Percentiles rank a stretch among this genome's conserved stretches.
phyloP scores from a whole-genome alignment of 1,140 invertebrate genomes.

The Holcopasites calliopsidis region DNA sequence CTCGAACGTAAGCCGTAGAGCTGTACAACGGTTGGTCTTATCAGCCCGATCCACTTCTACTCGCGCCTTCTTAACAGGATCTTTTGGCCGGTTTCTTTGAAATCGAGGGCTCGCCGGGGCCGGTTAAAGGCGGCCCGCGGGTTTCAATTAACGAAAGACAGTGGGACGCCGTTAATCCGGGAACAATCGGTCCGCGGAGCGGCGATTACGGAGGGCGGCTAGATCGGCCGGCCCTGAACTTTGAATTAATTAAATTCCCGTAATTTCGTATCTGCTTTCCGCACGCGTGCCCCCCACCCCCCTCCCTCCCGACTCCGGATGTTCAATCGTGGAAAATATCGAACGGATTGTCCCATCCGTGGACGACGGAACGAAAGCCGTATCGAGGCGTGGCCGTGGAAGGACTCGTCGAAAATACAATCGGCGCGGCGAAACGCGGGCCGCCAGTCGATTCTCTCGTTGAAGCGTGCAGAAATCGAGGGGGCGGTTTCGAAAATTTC shows the following conservation, averaged over 20 bases:
- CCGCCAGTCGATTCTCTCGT: conserved; percentile 32
- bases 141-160: conserved; percentile 73
- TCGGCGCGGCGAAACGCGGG: conserved; percentile 33
- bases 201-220: conserved; percentile 43
- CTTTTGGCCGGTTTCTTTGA: conserved; percentile 30
- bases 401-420: conserved; percentile 49
- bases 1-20: not conserved
- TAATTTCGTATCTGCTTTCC: conserved; percentile 76
- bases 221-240: conserved; percentile 64
- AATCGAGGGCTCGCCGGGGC: not conserved
- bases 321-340: conserved; percentile 69
- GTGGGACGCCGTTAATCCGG: conserved; percentile 67
- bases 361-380: conserved; percentile 46
- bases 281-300: conserved; percentile 73
- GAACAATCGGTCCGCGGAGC: conserved; percentile 72
- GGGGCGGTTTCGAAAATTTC: conserved; percentile 48
- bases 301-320: conserved; percentile 59
- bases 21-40: conserved; percentile 1
- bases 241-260: conserved; percentile 76
- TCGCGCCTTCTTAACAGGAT: conserved; percentile 30
- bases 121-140: conserved; percentile 48
- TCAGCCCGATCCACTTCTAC: conserved; percentile 37
- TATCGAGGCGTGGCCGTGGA: not conserved
- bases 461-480: conserved; percentile 30
- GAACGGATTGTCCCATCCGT: conserved; percentile 31